These are phyloP conservation scores for Gephyroberyx darwinii DNA, from an alignment of 2,797 vertebrate species.

Conservation along the genomic window DNA sequence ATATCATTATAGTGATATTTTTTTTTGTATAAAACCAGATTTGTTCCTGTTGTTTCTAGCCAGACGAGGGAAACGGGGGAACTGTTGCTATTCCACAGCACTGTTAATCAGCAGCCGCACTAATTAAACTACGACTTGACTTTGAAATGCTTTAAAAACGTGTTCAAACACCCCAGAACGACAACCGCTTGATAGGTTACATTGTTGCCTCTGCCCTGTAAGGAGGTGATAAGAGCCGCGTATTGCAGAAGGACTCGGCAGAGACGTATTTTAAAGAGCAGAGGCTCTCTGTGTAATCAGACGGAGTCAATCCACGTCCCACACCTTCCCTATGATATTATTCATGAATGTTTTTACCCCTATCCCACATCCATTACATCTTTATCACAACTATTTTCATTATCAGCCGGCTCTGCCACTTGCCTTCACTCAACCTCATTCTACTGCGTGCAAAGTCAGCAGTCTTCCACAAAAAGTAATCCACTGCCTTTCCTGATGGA, in stretches of 20 bases:
- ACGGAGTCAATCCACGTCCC: conserved; percentile 54
- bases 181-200: conserved; percentile 65
- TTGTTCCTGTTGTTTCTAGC: conserved; percentile 28
- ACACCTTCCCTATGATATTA: conserved; percentile 63
- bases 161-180: conserved; percentile 72
- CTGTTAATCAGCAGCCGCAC: conserved; percentile 67
- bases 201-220: conserved; percentile 61
- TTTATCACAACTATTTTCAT: conserved; percentile 79
- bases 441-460: conserved; percentile 73
- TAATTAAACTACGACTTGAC: conserved; percentile 75
- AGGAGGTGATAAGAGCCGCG: conserved; percentile 67
- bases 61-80: conserved; percentile 19
- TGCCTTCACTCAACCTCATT: conserved; percentile 74
- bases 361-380: conserved; percentile 76
- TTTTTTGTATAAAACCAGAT: conserved; percentile 16
- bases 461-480: conserved; percentile 71
- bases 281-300: conserved; percentile 59
- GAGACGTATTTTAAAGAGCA: conserved; percentile 56
- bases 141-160: conserved; percentile 70
- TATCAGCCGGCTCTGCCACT: conserved; percentile 71
- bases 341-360: conserved; percentile 52
- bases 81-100: conserved; percentile 54
- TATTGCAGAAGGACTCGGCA: conserved; percentile 31
- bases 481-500: conserved; percentile 70
- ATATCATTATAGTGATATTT: conserved; percentile 14